Percentiles rank a stretch among this genome's conserved stretches.
phyloP scores from a whole-genome alignment of 23 tunicate genomes.

The Botrylloides violaceus region DNA sequence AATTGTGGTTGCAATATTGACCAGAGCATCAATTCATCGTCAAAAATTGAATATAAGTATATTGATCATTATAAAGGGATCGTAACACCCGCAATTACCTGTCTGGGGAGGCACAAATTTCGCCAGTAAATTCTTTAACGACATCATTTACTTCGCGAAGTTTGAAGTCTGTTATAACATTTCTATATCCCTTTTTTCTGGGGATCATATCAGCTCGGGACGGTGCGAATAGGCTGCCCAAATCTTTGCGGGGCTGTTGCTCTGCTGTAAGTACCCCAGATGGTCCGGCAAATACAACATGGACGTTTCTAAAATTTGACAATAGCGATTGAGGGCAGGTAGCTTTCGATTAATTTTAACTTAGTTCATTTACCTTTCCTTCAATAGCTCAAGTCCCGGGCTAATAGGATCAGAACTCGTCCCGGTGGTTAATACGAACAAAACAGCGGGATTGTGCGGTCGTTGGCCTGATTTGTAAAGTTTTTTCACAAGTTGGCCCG shows the following conservation, averaged over 20 bases:
- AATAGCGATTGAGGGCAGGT: no score
- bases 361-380: slow-evolving; percentile 25
- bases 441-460: slow-evolving; percentile 14
- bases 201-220: neutral
- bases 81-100: no score
- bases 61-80: no score
- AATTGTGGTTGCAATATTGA: no score
- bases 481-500: slow-evolving; percentile 1
- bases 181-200: neutral
- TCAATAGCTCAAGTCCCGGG: neutral
- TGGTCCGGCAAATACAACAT: slow-evolving; percentile 18
- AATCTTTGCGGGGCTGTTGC: neutral
- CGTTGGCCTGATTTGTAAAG: slow-evolving; percentile 17
- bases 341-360: no score
- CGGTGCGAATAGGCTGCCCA: neutral
- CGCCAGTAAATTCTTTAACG: slow-evolving; percentile 7
- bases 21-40: no score
- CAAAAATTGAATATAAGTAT: no score
- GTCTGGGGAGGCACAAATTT: slow-evolving; percentile 11
- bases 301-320: slow-evolving; percentile 15
- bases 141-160: neutral
- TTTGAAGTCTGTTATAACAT: slow-evolving; percentile 8
- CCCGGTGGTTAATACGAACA: slow-evolving; percentile 14
- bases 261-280: neutral
- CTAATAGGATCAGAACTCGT: neutral